phyloP scores from a whole-genome alignment of 1,140 invertebrate species.

The Diachasmimorpha longicaudata region DNA sequence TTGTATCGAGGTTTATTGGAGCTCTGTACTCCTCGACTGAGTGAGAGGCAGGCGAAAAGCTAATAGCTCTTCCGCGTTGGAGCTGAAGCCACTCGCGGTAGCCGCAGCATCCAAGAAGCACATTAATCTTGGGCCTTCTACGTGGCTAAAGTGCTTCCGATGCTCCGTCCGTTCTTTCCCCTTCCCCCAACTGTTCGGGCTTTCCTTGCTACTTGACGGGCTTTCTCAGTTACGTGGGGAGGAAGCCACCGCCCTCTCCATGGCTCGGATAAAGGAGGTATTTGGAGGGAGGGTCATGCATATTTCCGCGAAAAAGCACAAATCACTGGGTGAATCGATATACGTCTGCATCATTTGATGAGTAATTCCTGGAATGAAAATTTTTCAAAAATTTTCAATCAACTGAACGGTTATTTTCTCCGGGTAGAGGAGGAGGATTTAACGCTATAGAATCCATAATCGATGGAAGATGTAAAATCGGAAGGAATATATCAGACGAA shows the following conservation, averaged over 20 bases:
- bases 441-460: too few relatives aligned
- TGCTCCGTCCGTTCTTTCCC: conserved; percentile 19
- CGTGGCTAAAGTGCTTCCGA: conserved; percentile 37
- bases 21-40: not conserved
- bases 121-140: conserved; percentile 37
- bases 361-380: too few relatives aligned
- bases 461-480: too few relatives aligned
- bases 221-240: not conserved
- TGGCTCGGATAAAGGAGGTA: not conserved
- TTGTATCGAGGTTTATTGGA: conserved; percentile 23
- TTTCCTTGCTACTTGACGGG: not conserved
- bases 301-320: not conserved
- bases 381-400: too few relatives aligned
- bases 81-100: conserved; percentile 30
- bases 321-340: too few relatives aligned
- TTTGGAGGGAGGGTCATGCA: not conserved
- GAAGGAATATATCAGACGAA: too few relatives aligned
- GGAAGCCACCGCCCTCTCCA: not conserved
- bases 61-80: conserved; percentile 37
- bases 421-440: too few relatives aligned
- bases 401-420: too few relatives aligned
- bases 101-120: conserved; percentile 31
- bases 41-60: conserved; percentile 24
- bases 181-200: not conserved
- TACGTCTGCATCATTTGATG: too few relatives aligned